These are phyloP conservation scores for Zaprionus vittiger DNA, from an alignment of 1,140 invertebrate genomes.

Conservation along the genomic window DNA sequence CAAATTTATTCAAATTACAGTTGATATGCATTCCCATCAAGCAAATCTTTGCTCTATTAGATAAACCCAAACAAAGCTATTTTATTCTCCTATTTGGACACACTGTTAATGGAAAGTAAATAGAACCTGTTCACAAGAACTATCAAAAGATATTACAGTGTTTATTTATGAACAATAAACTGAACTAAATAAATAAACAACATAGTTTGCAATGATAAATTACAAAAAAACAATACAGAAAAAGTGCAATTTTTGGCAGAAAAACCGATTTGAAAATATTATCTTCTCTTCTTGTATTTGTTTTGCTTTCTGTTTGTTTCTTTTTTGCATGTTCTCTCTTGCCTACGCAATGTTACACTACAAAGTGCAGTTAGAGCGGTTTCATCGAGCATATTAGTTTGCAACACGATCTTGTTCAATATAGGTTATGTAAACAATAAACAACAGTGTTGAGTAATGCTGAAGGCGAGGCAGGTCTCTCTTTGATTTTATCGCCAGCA, in stretches of 20 bases:
- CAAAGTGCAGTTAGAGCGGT: not conserved
- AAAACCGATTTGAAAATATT: not conserved
- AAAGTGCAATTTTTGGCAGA: not conserved
- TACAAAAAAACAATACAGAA: not conserved
- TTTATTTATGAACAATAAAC: not conserved
- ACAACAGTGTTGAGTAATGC: too few relatives aligned
- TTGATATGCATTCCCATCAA: not conserved
- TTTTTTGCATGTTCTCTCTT: not conserved
- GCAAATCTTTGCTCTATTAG: not conserved
- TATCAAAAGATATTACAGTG: not conserved
- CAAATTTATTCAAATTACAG: not conserved
- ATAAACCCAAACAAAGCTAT: not conserved
- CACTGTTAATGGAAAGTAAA: not conserved
- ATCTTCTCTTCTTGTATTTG: not conserved
- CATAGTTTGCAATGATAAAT: not conserved
- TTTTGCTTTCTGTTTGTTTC: not conserved
- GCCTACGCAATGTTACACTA: not conserved
- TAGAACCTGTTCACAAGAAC: not conserved
- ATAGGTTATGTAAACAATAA: too few relatives aligned
- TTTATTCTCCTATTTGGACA: not conserved
- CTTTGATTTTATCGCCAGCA: too few relatives aligned
- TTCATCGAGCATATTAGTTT: not conserved
- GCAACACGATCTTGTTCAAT: not conserved
- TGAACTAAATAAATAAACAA: constrained; percentile 3
- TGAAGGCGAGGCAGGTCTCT: too few relatives aligned